These are phyloP conservation scores for Bradysia coprophila DNA, from an alignment of 1,140 invertebrate species.

Conservation along the genomic window DNA sequence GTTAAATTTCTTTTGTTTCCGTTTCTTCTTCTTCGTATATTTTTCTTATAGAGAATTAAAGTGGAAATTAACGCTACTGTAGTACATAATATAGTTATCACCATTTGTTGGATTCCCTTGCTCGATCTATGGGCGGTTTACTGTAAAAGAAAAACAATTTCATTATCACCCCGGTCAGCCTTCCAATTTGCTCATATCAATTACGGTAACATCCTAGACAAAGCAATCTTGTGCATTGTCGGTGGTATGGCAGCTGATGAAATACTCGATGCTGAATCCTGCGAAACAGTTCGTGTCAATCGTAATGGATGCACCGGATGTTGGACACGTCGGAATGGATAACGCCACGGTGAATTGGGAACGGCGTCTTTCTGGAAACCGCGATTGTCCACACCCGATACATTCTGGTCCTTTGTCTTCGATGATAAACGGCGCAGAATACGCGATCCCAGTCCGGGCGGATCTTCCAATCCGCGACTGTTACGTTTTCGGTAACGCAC, in stretches of 20 bases:
- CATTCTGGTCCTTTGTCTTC: conserved; percentile 26
- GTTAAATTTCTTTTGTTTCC: background rate
- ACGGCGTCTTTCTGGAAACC: conserved; percentile 35
- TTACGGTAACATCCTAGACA: conserved; percentile 23
- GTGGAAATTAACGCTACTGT: too few relatives aligned
- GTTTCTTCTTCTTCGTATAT: background rate
- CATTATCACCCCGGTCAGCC: too few relatives aligned
- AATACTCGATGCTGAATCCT: conserved; percentile 25
- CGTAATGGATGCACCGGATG: conserved; percentile 11
- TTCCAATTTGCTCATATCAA: too few relatives aligned
- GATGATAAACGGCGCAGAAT: conserved; percentile 44
- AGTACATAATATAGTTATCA: too few relatives aligned
- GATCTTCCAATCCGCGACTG: conserved; percentile 38
- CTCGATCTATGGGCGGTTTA: background rate
- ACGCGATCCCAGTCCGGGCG: conserved; percentile 33
- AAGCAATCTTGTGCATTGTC: conserved; percentile 18
- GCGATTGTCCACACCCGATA: conserved; percentile 30
- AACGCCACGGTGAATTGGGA: conserved; percentile 37
- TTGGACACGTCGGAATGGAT: conserved; percentile 26
- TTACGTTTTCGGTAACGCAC: conserved; percentile 42
- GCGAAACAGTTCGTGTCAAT: conserved; percentile 21
- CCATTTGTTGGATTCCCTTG: background rate
- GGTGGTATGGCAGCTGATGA: conserved; percentile 20
- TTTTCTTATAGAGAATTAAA: too few relatives aligned
- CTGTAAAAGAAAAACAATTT: background rate